Base-by-base conservation (phyloP, 2,797 vertebrate genomes). In the Eurystomus glaucurus region DNA sequence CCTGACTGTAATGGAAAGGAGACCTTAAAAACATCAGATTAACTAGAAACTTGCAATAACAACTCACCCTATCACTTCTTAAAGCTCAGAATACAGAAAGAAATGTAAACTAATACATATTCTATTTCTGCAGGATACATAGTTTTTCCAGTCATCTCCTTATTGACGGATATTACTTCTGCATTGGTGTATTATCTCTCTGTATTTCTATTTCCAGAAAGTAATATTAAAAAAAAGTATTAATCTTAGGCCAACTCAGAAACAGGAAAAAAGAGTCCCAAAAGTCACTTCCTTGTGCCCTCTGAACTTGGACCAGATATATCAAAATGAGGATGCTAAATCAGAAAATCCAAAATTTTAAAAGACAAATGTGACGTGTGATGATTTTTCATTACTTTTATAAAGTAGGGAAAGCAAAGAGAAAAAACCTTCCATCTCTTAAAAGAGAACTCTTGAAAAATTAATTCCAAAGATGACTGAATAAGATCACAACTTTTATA, bases 91-190 rank as follows among this genome's bases (percentile, higher is more conserved):
- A 93, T 61, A 77, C 28, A 88, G 78, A 60, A 85, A 28, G 41
- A 83, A 91, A 88, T 23, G 41, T 88, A 95, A 95, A 91, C 71
- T 90, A 93, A 95, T 96, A 88, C 70, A 85, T 90, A 96, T 93
- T 96, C 89, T 57, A 39, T 90, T 91, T 87, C 86, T 93, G 65
- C 75, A 82, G 72, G 50, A 93, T 39, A 64, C 6, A 0, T 78
- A 52, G 74, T 94, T 72, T 81, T 62, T 31, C 54, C 52, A 14
- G 60, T 83, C 29, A 52, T 41, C 43, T 93, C 35, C 75, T 85
- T 58, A 52, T 10, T 89, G 64, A 91, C 0, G 2, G 95, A 91
- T 93, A 96, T 87, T 96, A 89, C 68, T 95, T 91, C 57, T 89
- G 69, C 75, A 78, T 6, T 81, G 81, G 68, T 77, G 43, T 65